Conservation (phyloP, 2,113 vertebrate genomes). For the Centropristis striata region DNA sequence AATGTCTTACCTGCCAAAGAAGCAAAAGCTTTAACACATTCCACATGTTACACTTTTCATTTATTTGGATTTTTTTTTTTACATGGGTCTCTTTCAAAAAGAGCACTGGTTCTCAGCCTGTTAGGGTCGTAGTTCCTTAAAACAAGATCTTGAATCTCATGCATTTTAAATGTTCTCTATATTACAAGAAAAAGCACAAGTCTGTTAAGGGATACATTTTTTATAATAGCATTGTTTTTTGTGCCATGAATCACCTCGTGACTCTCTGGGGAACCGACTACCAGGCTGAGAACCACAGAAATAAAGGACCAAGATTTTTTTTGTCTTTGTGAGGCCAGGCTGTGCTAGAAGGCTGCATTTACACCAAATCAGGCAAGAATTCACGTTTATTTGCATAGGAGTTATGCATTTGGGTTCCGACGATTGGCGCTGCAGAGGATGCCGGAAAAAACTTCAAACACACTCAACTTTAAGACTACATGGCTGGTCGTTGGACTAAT, state of each 20-base stretch:
- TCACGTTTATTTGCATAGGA: too few species aligned
- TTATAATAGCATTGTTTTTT: not conserved
- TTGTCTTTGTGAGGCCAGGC: constrained; percentile 9
- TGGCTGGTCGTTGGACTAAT: too few species aligned
- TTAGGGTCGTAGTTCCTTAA: not conserved
- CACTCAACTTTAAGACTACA: too few species aligned
- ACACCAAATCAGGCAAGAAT: too few species aligned
- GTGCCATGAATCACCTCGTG: not conserved
- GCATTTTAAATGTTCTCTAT: not conserved
- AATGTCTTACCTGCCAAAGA: constrained; percentile 78
- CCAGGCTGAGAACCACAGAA: constrained; percentile 48
- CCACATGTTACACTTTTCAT: constrained; percentile 35
- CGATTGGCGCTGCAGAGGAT: too few species aligned
- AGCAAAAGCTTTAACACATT: constrained; percentile 61
- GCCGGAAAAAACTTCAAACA: too few species aligned
- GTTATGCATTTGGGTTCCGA: too few species aligned
- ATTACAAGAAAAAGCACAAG: not conserved
- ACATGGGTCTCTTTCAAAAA: constrained; percentile 52
- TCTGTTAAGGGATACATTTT: not conserved
- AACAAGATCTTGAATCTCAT: not conserved
- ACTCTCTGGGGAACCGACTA: constrained; percentile 12
- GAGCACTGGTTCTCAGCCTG: constrained; percentile 54
- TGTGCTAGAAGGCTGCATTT: constrained; percentile 4
- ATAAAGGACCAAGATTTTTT: constrained; percentile 29
- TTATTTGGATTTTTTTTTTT: not conserved